A percentile compares a stretch with the other conserved stretches of the same genome.
Evolutionary conservation across 2,113 vertebrate genomes (phyloP).

Genomic region (Petrocephalus microphthalmus): DNA sequence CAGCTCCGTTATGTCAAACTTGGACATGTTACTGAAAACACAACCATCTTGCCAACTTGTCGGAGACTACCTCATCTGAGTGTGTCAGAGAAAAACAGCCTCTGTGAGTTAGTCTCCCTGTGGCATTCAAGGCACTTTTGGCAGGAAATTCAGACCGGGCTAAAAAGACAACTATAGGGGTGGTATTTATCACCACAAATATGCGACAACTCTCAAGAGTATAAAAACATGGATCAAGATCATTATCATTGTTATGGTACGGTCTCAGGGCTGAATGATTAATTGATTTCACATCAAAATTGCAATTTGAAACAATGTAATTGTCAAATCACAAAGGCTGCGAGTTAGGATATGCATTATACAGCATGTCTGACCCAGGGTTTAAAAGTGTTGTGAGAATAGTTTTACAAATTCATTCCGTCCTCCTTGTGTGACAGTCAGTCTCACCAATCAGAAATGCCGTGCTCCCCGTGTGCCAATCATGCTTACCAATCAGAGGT

Average conservation of each 20-base stretch:
- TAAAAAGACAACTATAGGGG: neutral
- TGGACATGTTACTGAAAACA: neutral
- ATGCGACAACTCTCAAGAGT: neutral
- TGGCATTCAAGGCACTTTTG: neutral
- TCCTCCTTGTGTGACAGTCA: no score
- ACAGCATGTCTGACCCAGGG: no score
- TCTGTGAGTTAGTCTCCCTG: neutral
- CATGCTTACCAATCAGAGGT: no score
- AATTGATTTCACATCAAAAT: no score
- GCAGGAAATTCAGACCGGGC: neutral
- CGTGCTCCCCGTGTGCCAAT: no score
- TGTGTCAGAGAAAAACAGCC: neutral
- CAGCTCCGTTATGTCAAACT: neutral
- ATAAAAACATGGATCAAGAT: neutral
- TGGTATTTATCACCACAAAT: neutral
- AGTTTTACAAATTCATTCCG: no score
- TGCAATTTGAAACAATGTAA: no score
- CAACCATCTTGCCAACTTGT: neutral
- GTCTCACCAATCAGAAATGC: no score
- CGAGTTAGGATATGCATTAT: no score
- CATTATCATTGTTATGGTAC: neutral
- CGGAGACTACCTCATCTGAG: neutral
- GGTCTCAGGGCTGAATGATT: no score
- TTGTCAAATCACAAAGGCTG: no score
- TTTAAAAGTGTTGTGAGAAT: no score